Evolutionary conservation across 2,113 vertebrate genomes (phyloP), one percentile per base, ranked within the genome.

Genomic region (Ptilonorhynchus violaceus): DNA sequence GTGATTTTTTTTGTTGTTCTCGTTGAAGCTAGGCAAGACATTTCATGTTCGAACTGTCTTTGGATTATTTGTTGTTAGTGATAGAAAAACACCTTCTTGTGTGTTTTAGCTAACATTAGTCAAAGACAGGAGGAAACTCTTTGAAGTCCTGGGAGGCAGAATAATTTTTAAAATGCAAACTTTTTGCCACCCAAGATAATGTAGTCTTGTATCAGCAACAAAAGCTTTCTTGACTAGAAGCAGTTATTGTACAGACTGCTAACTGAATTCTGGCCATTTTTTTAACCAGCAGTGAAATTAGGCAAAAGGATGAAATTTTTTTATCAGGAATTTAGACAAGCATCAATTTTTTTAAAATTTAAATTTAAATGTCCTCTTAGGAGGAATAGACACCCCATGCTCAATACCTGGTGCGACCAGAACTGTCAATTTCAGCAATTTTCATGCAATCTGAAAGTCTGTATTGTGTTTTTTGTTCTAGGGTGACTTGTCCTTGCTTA

Each of bases 141-240:
- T 94, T 96, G 96, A 96, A 96, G 95, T 96, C 23, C 47, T 19
- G 15, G 78, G 90, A 93, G 76, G 56, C 59, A 96, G 82, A 93
- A 92, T 84, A 0, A 77, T 75, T 88, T 92, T 83, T 46, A 70
- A 93, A 92, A 93, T 63, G 64, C 64, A 84, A 67, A 83, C 42
- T 64, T 93, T 95, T 94, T 93, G 64, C 78, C 82, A 96, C 90
- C 85, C 93, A 93, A 80, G 47, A 77, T 67, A 86, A 73, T 35
- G 44, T 47, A 83, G 75, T 58, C 55, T 88, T 92, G 59, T 59
- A 83, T 92, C 42, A 80, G 63, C 46, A 89, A 73, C 39, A 92
- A 83, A 95, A 88, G 68, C 59, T 87, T 92, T 74, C 58, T 44
- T 64, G 39, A 88, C 23, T 63, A 42, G 41, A 11, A 92, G 17